phyloP scores from a whole-genome alignment of 2,888 invertebrate genomes.

The Mythimna impura region DNA sequence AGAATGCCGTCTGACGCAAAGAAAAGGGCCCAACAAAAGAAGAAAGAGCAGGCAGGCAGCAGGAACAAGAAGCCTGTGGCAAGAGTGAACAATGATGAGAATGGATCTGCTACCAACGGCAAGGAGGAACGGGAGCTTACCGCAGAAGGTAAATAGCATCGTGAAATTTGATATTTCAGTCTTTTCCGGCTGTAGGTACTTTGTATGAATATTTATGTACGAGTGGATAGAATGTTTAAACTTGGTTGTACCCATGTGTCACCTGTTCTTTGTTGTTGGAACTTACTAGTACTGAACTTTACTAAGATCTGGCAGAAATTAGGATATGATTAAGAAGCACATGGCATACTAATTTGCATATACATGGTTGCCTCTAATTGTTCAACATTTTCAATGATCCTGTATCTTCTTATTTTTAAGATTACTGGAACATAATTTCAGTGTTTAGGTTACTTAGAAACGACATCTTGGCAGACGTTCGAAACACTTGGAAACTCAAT shows the following conservation, averaged over 20 bases:
- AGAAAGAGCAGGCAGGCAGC: conserved; percentile 97
- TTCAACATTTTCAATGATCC: background rate
- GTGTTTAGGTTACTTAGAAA: conserved; percentile 17
- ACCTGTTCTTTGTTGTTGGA: conserved; percentile 31
- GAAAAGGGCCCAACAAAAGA: conserved; percentile 99
- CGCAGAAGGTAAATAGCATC: conserved; percentile 91
- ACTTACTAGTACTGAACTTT: background rate
- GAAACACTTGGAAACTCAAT: background rate
- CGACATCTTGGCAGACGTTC: background rate
- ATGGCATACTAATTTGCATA: conserved; percentile 28
- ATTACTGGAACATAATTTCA: background rate
- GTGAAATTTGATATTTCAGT: conserved; percentile 53
- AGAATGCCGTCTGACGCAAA: conserved; percentile 99
- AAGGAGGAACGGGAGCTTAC: conserved; percentile 92
- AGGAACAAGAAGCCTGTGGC: conserved; percentile 91
- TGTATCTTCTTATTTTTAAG: background rate
- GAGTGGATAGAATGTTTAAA: background rate
- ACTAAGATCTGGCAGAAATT: background rate
- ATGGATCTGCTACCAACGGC: conserved; percentile 88
- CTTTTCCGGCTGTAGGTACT: background rate
- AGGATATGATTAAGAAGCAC: conserved; percentile 18
- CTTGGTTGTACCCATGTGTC: background rate
- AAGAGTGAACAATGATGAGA: conserved; percentile 89
- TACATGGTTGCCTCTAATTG: background rate
- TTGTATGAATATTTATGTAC: background rate